Evolutionary conservation across 2,888 invertebrate species (phyloP).

Genomic region (Silvanus unidentatus): DNA sequence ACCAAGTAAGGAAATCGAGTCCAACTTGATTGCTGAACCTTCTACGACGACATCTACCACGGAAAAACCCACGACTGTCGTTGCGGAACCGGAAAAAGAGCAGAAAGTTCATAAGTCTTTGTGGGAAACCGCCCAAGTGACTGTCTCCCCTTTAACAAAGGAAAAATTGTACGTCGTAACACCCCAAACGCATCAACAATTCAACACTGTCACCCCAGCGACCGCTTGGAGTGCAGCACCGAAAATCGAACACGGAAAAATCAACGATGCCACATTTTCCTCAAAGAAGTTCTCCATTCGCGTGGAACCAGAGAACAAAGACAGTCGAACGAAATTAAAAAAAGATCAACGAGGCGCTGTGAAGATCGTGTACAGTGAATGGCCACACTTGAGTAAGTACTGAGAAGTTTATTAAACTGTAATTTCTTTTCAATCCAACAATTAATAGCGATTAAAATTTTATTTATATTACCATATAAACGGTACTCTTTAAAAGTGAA

Average conservation of each 20-base stretch:
- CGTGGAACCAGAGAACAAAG: conserved; percentile 25
- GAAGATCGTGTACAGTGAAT: conserved; percentile 44
- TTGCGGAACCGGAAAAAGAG: too few species aligned
- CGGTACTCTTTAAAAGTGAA: conserved; percentile 7
- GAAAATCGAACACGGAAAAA: conserved; percentile 36
- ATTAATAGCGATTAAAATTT: background rate
- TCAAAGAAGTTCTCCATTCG: conserved; percentile 31
- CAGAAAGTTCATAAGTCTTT: conserved; percentile 39
- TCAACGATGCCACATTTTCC: conserved; percentile 18
- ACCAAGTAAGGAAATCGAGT: conserved; percentile 31
- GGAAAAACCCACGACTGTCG: too few species aligned
- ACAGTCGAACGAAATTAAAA: conserved; percentile 12
- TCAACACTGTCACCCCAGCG: conserved; percentile 31
- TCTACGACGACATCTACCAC: conserved; percentile 18
- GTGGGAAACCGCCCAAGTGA: conserved; percentile 65
- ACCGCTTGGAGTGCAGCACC: conserved; percentile 36
- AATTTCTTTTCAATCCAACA: background rate
- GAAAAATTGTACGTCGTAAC: conserved; percentile 81
- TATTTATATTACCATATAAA: background rate
- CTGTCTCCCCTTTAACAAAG: conserved; percentile 69
- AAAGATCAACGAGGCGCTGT: conserved; percentile 25
- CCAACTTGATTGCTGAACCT: conserved; percentile 36
- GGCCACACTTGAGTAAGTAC: conserved; percentile 48
- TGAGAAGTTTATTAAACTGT: background rate
- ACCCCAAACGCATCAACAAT: conserved; percentile 57